These are phyloP conservation scores for Bombus difficillimus DNA, from an alignment of 1,140 invertebrate species.

Conservation along the genomic window DNA sequence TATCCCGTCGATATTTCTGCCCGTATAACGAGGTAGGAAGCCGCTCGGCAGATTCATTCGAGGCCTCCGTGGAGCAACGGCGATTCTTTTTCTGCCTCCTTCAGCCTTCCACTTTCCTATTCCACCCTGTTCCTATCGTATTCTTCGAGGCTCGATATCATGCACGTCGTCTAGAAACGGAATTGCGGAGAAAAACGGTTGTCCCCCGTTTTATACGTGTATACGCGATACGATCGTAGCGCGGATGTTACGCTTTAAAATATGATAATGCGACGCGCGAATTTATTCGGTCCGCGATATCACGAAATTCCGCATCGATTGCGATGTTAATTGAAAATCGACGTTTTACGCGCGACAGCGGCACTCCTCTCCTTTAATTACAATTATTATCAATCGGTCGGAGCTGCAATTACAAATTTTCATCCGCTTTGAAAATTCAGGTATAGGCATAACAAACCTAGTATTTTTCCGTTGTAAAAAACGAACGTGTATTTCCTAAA, in stretches of 20 bases:
- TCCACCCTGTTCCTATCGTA: background rate
- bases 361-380: background rate
- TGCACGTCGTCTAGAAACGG: too few species aligned
- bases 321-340: background rate
- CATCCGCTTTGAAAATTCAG: background rate
- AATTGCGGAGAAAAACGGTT: background rate
- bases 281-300: background rate
- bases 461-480: too few species aligned
- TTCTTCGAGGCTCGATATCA: background rate
- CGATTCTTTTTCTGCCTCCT: background rate
- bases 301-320: background rate
- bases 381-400: background rate
- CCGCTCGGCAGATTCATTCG: background rate
- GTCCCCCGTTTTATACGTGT: background rate
- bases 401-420: background rate
- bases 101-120: background rate
- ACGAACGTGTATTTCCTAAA: too few species aligned
- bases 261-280: background rate
- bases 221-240: background rate
- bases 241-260: background rate
- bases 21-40: constrained; percentile 34
- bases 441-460: too few species aligned
- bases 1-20: constrained; percentile 29
- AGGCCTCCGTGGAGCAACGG: too few species aligned
- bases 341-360: background rate